Percentiles rank a stretch among this genome's conserved stretches.
Evolutionary conservation across 1,140 invertebrate species (phyloP).

Genomic region (Eurosta solidaginis): DNA sequence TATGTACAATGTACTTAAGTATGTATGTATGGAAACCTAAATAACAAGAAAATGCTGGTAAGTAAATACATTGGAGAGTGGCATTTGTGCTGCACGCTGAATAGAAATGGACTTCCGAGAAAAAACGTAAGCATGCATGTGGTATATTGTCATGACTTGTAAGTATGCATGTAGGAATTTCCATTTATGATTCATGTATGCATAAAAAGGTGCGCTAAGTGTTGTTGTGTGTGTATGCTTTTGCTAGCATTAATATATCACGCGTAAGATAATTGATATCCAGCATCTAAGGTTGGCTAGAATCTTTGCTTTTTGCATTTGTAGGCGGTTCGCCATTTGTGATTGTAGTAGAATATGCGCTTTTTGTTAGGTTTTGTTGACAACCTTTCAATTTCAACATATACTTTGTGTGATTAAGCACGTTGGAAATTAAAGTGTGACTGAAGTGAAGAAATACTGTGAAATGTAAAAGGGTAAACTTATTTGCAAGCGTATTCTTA

Average conservation of each 20-base stretch:
- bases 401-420: conserved; percentile 3
- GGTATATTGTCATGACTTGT: background rate
- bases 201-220: background rate
- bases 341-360: too few relatives aligned
- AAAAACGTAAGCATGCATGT: background rate
- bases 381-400: background rate
- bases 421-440: conserved; percentile 1
- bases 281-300: background rate
- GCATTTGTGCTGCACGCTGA: background rate
- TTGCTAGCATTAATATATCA: background rate
- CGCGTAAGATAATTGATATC: background rate
- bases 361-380: background rate
- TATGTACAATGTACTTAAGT: too few relatives aligned
- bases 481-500: too few relatives aligned
- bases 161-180: background rate
- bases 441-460: background rate
- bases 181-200: conserved; percentile 18
- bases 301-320: conserved; percentile 15
- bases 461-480: background rate
- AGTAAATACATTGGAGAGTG: background rate
- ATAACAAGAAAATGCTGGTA: background rate
- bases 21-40: too few relatives aligned
- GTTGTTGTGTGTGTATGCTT: background rate
- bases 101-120: background rate
- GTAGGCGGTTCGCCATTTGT: too few relatives aligned